Evolutionary conservation across 2,888 invertebrate species (phyloP).

Genomic region (Incurvaria masculella): DNA sequence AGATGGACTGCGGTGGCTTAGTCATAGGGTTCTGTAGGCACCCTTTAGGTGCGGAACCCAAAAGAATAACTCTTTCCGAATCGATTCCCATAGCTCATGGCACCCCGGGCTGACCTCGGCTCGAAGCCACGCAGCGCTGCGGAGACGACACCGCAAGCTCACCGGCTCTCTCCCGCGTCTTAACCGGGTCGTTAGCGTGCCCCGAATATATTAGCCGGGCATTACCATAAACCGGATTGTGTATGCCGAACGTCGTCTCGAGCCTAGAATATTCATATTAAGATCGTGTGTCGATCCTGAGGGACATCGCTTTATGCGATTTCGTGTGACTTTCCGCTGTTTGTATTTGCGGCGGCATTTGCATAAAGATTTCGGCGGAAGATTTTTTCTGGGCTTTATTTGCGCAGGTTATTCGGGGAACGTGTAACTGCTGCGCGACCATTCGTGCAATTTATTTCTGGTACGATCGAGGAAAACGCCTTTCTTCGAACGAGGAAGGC

Average conservation of each 20-base stretch:
- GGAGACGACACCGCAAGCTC: background rate
- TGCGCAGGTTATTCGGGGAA: too few species aligned
- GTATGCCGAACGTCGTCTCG: background rate
- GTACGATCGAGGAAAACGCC: too few species aligned
- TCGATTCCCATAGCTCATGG: too few species aligned
- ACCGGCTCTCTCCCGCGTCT: background rate
- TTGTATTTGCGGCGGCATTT: background rate
- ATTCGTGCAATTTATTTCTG: too few species aligned
- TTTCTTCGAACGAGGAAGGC: too few species aligned
- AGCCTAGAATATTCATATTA: background rate
- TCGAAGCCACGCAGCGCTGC: background rate
- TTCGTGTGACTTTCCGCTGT: background rate
- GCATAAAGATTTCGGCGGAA: background rate
- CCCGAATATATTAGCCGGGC: background rate
- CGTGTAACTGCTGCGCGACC: too few species aligned
- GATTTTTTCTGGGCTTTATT: background rate
- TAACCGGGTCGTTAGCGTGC: background rate
- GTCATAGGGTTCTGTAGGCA: too few species aligned
- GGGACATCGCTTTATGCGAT: background rate
- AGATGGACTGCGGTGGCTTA: too few species aligned
- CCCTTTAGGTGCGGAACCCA: too few species aligned
- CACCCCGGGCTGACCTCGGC: too few species aligned
- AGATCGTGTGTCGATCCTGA: background rate
- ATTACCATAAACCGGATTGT: background rate
- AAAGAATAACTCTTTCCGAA: too few species aligned